Conservation (phyloP, 2,113 vertebrate genomes). For the Larimichthys crocea region DNA sequence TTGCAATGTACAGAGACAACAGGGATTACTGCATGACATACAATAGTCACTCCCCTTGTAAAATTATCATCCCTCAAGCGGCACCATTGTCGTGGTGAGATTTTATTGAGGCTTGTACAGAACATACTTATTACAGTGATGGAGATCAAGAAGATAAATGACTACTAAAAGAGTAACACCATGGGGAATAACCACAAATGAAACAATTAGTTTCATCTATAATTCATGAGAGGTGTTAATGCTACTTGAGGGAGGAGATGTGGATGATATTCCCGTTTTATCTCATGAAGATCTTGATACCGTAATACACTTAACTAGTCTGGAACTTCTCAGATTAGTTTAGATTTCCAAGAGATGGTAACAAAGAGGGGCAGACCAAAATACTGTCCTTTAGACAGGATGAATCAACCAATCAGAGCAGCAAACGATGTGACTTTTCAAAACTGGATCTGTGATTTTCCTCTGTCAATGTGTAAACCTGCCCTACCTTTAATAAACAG, state of each 20-base stretch:
- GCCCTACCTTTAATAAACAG: too few species aligned
- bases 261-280: conserved; percentile 35
- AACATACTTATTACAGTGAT: conserved; percentile 40
- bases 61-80: conserved; percentile 8
- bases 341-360: too few species aligned
- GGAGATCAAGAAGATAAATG: conserved; percentile 33
- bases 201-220: conserved; percentile 66
- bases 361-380: too few species aligned
- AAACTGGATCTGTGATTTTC: too few species aligned
- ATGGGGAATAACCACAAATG: conserved; percentile 73
- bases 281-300: conserved; percentile 39
- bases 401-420: too few species aligned
- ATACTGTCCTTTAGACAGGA: too few species aligned
- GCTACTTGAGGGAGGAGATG: conserved; percentile 37
- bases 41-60: not conserved
- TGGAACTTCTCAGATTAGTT: too few species aligned
- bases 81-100: conserved; percentile 27
- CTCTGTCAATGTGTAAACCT: too few species aligned
- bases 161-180: conserved; percentile 49
- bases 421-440: too few species aligned
- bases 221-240: conserved; percentile 59
- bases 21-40: not conserved
- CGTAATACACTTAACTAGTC: not conserved
- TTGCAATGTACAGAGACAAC: not conserved
- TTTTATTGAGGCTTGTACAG: conserved; percentile 28